Base-by-base conservation (phyloP, 2,797 vertebrate species). In the Arnoldichthys spilopterus region DNA sequence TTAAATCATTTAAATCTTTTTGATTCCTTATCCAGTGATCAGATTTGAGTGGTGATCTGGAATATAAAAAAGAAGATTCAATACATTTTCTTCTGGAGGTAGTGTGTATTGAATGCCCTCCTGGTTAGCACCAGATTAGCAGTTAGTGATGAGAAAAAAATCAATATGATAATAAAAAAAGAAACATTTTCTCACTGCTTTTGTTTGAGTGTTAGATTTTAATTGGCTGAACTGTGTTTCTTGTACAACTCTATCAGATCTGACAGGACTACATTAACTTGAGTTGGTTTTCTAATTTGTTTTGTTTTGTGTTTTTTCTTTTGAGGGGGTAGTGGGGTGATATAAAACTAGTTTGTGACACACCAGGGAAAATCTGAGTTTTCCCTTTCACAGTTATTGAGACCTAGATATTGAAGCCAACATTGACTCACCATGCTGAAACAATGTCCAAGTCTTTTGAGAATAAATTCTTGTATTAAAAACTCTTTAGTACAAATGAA, bases 341-440 rank as follows among this genome's bases (percentile, higher is more conserved):
- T 79, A 72, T 87, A 75, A 85, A 74, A 16, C 24, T 13, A 85
- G 72, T 87, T 86, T 90, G 85, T 77, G 77, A 85, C 85, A 75
- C 80, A 78, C 72, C 66, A 59, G 67, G 75, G 30, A 86, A 84
- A 85, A 82, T 58, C 0, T 37, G 37, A 72, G 74, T 32, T 74
- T 80, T 81, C 45, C 66, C 54, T 53, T 45, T 72, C 75, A 53
- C 72, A 76, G 74, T 82, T 89, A 76, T 81, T 87, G 85, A 84
- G 86, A 83, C 84, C 84, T 83, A 76, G 86, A 86, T 82, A 80
- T 83, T 83, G 84, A 86, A 87, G 86, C 87, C 90, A 91, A 69
- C 76, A 89, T 90, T 86, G 88, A 88, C 84, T 93, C 85, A 91
- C 83, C 43, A 61, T 56, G 85, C 82, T 70, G 37, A 85, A 66